Percentiles rank a stretch among this genome's conserved stretches.
Conservation (phyloP, 1,140 invertebrate species). For the Venturia canescens region DNA sequence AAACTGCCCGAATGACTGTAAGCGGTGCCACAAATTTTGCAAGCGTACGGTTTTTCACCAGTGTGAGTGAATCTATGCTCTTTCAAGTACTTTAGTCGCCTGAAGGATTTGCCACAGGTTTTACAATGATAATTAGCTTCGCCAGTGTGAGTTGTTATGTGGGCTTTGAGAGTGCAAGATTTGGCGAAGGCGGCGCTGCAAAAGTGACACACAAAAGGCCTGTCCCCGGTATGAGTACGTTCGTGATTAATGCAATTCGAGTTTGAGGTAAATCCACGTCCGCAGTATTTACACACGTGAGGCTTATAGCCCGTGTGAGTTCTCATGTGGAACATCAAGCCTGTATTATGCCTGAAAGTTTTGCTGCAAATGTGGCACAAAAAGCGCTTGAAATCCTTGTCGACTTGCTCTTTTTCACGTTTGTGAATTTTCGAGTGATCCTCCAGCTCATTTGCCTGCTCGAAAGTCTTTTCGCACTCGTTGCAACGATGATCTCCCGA, state of each 20-base stretch:
- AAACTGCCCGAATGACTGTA: constrained; percentile 73
- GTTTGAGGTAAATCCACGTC: constrained; percentile 80
- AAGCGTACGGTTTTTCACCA: constrained; percentile 86
- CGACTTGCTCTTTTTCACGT: constrained; percentile 64
- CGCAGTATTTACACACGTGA: constrained; percentile 84
- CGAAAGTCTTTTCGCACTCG: constrained; percentile 80
- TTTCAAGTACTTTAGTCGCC: constrained; percentile 77
- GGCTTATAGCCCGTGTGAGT: constrained; percentile 85
- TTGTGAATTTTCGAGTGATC: constrained; percentile 73
- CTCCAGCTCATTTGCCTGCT: constrained; percentile 75
- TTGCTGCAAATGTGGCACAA: constrained; percentile 73
- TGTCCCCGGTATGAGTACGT: constrained; percentile 80
- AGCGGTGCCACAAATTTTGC: constrained; percentile 81
- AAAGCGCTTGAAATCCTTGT: constrained; percentile 68
- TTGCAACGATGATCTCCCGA: constrained; percentile 81
- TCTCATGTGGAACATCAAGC: constrained; percentile 81
- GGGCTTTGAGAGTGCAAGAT: constrained; percentile 75
- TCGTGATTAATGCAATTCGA: constrained; percentile 78
- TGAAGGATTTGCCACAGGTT: constrained; percentile 78
- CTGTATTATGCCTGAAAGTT: constrained; percentile 71
- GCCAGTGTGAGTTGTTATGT: constrained; percentile 72
- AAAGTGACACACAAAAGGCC: constrained; percentile 80
- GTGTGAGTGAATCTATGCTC: constrained; percentile 82
- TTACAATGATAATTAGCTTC: constrained; percentile 74
- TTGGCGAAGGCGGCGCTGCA: constrained; percentile 74